phyloP scores from a whole-genome alignment of 2,113 vertebrate species.

The Leptosomus discolor region DNA sequence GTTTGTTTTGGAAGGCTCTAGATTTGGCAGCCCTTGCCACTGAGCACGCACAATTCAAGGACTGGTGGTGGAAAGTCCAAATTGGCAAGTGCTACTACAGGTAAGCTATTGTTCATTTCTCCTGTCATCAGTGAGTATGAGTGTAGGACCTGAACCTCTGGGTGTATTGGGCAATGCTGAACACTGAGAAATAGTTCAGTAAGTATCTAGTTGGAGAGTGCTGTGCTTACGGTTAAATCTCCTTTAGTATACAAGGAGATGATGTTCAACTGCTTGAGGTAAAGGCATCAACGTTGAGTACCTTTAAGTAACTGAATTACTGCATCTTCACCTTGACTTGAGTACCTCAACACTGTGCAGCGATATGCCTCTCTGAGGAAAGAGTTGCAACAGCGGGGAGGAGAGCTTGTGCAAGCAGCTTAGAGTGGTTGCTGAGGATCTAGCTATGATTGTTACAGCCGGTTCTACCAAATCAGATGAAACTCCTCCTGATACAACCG shows the following conservation, averaged over 20 bases:
- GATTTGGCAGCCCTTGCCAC: conserved; percentile 94
- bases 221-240: neutral
- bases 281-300: neutral
- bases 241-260: neutral
- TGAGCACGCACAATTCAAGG: conserved; percentile 93
- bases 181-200: neutral
- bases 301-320: neutral
- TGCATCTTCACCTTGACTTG: neutral
- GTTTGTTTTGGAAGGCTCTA: conserved; percentile 85
- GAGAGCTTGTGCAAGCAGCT: neutral
- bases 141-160: neutral
- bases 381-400: neutral
- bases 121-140: neutral
- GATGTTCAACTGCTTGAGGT: neutral
- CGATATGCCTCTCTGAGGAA: neutral
- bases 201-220: neutral
- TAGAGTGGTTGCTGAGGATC: neutral
- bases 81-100: conserved; percentile 98
- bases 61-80: conserved; percentile 99
- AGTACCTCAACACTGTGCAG: neutral
- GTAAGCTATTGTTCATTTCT: conserved; percentile 63
- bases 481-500: neutral
- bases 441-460: neutral
- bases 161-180: neutral
- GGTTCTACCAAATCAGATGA: neutral